Evolutionary conservation across 2,113 vertebrate species (phyloP).

Genomic region (Paradoxurus hermaphroditus): DNA sequence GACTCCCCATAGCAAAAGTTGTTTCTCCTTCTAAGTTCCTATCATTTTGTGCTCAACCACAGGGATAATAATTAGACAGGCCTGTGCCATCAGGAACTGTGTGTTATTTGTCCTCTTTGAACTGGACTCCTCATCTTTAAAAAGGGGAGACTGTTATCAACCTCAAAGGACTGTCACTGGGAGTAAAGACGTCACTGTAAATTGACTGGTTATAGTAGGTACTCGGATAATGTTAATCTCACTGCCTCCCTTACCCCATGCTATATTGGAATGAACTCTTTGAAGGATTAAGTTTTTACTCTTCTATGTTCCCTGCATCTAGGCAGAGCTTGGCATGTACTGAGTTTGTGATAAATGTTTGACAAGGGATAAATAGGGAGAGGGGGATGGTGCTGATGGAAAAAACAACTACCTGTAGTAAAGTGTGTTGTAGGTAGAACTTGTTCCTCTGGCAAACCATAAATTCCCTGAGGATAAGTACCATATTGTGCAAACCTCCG

Average conservation of each 20-base stretch:
- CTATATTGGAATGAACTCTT: not conserved
- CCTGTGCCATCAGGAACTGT: not conserved
- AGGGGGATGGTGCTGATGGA: not conserved
- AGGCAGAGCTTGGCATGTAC: not conserved
- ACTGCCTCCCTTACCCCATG: not conserved
- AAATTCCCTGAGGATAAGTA: not conserved
- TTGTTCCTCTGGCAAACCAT: not conserved
- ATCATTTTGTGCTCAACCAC: not conserved
- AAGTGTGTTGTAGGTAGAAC: not conserved
- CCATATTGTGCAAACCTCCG: not conserved
- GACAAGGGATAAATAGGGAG: not conserved
- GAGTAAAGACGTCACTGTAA: not conserved
- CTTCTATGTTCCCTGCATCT: not conserved
- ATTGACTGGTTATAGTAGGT: not conserved
- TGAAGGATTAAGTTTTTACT: constrained; percentile 2
- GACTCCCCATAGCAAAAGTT: not conserved
- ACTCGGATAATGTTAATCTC: not conserved
- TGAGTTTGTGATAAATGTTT: not conserved
- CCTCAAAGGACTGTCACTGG: not conserved
- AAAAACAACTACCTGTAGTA: not conserved
- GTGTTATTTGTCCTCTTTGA: not conserved
- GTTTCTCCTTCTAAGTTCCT: not conserved
- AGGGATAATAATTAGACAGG: not conserved
- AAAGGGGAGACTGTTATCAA: not conserved
- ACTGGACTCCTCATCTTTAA: not conserved